Evolutionary conservation across 35 echinoderm and acorn worm species (phyloP).

Genomic region (Amphiura filiformis): DNA sequence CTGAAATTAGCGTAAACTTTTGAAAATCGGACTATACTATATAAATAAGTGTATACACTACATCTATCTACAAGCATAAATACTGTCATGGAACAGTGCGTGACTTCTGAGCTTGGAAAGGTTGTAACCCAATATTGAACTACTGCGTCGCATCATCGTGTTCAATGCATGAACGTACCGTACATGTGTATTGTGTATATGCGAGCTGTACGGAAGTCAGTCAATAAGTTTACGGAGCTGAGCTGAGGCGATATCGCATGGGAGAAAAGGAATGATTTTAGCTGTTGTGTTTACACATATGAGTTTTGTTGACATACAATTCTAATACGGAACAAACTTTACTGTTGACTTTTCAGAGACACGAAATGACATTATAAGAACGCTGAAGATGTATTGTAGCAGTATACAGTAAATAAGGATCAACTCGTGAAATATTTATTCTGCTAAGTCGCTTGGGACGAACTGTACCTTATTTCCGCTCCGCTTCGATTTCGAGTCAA

Average conservation of each 20-base stretch:
- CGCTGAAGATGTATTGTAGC: too few relatives aligned
- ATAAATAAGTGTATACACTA: not conserved
- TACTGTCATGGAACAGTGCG: not conserved
- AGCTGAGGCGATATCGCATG: not conserved
- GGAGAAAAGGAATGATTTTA: too few relatives aligned
- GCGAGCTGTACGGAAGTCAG: not conserved
- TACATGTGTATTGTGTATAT: not conserved
- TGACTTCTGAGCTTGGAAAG: not conserved
- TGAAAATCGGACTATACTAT: not conserved
- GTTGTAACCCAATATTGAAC: not conserved
- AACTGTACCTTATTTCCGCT: too few relatives aligned
- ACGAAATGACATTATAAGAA: not conserved
- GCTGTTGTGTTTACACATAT: not conserved
- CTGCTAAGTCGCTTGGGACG: too few relatives aligned
- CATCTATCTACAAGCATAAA: not conserved
- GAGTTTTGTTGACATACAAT: not conserved
- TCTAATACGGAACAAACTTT: not conserved
- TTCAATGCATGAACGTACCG: not conserved
- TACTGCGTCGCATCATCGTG: not conserved
- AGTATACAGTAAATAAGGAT: too few relatives aligned
- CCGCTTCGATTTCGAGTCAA: too few relatives aligned
- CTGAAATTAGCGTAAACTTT: conserved; percentile 8
- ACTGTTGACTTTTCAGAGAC: not conserved
- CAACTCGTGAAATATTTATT: too few relatives aligned
- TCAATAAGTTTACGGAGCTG: not conserved